Base-by-base conservation (phyloP, 92 coral and sea anemone genomes). In the Palythoa heliodiscus region DNA sequence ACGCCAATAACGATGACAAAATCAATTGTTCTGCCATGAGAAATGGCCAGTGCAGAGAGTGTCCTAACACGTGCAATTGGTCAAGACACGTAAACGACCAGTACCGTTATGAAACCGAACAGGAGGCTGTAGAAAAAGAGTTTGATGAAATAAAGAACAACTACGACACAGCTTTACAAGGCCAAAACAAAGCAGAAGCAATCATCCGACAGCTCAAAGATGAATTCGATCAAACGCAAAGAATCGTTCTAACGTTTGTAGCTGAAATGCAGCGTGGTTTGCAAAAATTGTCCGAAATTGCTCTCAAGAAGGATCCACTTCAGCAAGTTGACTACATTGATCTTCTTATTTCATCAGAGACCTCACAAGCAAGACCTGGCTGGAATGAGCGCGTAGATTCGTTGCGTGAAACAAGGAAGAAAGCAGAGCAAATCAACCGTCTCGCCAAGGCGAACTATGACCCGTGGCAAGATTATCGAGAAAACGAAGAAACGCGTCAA, bases 261-360 rank as follows among this genome's bases (percentile, higher is more conserved):
- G 91, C 91, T 13, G 91, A 88, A 83, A 83, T 83, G 91, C 91
- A 88, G 60, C 91, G 91, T 74, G 84, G 91, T 75, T 22, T 88
- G 17, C 15, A 64, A 52, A 72, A 52, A 55, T 60, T 88, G 76
- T 73, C 91, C 48, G 84, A 88, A 88, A 83, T 88, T 72, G 90
- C 90, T n/a, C 87, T 88, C 15, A 88, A 88, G 75, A 88, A 88
- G 79, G 90, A 88, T 75, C 87, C 90, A 58, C 90, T 88, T n/a
- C 90, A 88, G 29, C 87, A 88, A 82, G 77, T 88, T 53, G 90
- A 88, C 74, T 82, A 29, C 1, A 29, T 29, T 29, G 35, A 29
- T 29, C 35, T 29, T 29, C 35, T 29, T 29, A 29, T 29, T 29
- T 1, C 0, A 29, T 29, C 35, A 35, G 90, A 88, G 24, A 60